A percentile compares a stretch with the other conserved stretches of the same genome.
These are phyloP conservation scores for Hydrocynus forskahlii DNA, from an alignment of 2,797 vertebrate species.

Conservation along the genomic window DNA sequence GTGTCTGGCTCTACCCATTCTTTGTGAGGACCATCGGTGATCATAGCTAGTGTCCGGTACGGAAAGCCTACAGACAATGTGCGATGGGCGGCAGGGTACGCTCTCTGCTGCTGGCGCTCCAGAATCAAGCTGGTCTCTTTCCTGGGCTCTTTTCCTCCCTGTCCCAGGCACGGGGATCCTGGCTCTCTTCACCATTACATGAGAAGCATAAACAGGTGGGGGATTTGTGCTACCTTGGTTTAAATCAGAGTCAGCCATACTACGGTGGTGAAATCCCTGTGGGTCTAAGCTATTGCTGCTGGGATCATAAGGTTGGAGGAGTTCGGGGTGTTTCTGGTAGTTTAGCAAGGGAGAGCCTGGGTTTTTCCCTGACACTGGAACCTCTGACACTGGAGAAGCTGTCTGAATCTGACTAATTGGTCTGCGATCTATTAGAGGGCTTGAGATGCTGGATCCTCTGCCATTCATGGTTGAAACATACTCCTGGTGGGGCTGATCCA, in stretches of 20 bases:
- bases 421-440: slow-evolving; percentile 64
- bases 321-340: slow-evolving; percentile 88
- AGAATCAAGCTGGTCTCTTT: slow-evolving; percentile 38
- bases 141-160: slow-evolving; percentile 47
- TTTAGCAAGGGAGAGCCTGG: slow-evolving; percentile 75
- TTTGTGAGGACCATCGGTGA: slow-evolving; percentile 65
- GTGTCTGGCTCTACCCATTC: slow-evolving; percentile 81
- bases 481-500: slow-evolving; percentile 36
- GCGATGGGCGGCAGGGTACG: slow-evolving; percentile 43
- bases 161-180: slow-evolving; percentile 72
- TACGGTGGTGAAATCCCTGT: slow-evolving; percentile 52
- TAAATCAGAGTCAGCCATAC: background rate
- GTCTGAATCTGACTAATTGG: slow-evolving; percentile 57
- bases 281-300: slow-evolving; percentile 75
- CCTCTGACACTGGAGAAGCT: slow-evolving; percentile 57
- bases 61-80: slow-evolving; percentile 40
- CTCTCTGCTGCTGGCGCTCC: slow-evolving; percentile 23
- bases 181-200: slow-evolving; percentile 56
- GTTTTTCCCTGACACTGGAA: slow-evolving; percentile 59
- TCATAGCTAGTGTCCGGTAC: slow-evolving; percentile 19
- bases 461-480: slow-evolving; percentile 51
- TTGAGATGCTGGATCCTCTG: slow-evolving; percentile 63
- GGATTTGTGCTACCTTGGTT: slow-evolving; percentile 29
- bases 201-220: slow-evolving; percentile 15
- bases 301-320: slow-evolving; percentile 87